Conservation (phyloP, 1,140 invertebrate genomes). For the Penaeus chinensis region DNA sequence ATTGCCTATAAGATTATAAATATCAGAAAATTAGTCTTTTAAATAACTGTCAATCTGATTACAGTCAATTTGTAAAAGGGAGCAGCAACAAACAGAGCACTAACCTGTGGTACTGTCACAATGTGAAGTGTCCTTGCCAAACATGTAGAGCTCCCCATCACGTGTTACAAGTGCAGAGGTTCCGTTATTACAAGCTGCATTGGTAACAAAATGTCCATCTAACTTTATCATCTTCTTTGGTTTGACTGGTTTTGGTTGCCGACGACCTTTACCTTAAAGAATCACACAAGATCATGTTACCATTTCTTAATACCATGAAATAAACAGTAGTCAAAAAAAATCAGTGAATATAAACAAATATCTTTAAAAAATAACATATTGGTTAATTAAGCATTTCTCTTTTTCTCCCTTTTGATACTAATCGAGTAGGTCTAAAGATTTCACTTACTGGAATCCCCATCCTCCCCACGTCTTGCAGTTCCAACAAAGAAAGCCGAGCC, state of each 20-base stretch:
- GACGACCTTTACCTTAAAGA: conserved; percentile 77
- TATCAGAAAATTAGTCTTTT: too few relatives aligned
- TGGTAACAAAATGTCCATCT: conserved; percentile 84
- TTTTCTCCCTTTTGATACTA: conserved; percentile 67
- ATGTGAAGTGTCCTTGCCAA: conserved; percentile 93
- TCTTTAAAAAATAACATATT: not conserved
- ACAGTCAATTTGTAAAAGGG: too few relatives aligned
- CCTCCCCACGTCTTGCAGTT: conserved; percentile 90
- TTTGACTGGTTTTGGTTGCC: conserved; percentile 90
- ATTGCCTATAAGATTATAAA: too few relatives aligned
- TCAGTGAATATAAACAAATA: conserved; percentile 37
- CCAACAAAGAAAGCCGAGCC: conserved; percentile 90
- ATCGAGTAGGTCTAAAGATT: not conserved
- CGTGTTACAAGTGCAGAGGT: conserved; percentile 91
- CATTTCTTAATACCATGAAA: not conserved
- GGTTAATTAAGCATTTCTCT: not conserved
- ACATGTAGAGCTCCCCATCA: conserved; percentile 90
- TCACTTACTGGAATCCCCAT: conserved; percentile 80
- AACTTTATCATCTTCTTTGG: conserved; percentile 93
- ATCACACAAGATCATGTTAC: conserved; percentile 21
- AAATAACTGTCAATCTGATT: too few relatives aligned
- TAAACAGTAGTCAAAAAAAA: not conserved
- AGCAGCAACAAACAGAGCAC: not conserved
- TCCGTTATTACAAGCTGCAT: conserved; percentile 92
- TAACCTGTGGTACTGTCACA: conserved; percentile 81